Evolutionary conservation across 1,140 invertebrate species (phyloP).

Genomic region (Drosophila sp.): DNA sequence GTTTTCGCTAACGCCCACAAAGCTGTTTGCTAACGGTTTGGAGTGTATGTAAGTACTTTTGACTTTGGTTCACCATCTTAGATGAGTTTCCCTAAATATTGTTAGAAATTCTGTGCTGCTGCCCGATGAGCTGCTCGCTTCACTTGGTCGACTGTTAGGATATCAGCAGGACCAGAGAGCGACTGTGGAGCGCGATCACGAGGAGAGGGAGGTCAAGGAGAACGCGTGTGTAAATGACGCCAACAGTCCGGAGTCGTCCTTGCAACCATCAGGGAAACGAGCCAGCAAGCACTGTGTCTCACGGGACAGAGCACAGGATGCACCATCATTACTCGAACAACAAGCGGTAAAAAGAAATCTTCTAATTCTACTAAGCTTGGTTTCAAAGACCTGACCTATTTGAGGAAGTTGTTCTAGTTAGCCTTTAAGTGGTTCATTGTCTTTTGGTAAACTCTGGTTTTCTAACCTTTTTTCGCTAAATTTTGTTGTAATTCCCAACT

Average conservation of each 20-base stretch:
- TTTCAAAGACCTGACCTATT: not conserved
- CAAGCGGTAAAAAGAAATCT: not conserved
- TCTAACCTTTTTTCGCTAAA: no score
- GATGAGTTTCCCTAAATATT: not conserved
- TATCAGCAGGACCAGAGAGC: slow-evolving; percentile 4
- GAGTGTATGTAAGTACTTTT: slow-evolving; percentile 33
- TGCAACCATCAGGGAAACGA: not conserved
- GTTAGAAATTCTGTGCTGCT: slow-evolving; percentile 34
- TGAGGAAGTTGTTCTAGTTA: no score
- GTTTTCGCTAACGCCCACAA: not conserved
- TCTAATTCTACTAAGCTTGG: no score
- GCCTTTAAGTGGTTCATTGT: no score
- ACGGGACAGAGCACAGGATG: slow-evolving; percentile 4
- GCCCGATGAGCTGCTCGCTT: slow-evolving; percentile 48
- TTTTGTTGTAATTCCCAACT: no score
- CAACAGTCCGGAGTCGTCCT: not conserved
- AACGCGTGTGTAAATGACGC: not conserved
- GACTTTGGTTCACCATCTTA: not conserved
- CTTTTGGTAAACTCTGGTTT: no score
- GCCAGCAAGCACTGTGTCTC: not conserved
- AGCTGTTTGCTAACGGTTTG: slow-evolving; percentile 10
- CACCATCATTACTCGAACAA: not conserved
- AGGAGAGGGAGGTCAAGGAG: not conserved
- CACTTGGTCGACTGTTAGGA: slow-evolving; percentile 27
- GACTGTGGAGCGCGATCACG: no score